Conservation (phyloP, 2,797 vertebrate species). For the Cygnus olor region DNA sequence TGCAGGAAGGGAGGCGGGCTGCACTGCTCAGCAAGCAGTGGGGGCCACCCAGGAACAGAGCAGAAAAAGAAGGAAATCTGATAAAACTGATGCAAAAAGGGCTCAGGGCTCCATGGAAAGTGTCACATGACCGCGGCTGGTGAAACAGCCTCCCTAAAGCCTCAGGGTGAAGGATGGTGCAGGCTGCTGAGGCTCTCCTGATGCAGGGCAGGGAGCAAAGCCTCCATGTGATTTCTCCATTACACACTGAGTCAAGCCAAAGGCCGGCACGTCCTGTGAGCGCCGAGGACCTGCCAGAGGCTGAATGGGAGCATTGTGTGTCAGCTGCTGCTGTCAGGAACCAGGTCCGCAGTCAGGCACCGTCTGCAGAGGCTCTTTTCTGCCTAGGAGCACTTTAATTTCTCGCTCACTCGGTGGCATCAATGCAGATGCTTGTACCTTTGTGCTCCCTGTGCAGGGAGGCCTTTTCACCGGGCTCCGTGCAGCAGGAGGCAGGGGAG, state of each 20-base stretch:
- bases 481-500: not conserved
- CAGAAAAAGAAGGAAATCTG: not conserved
- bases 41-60: not conserved
- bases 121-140: fast-evolving
- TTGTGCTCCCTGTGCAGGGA: not conserved
- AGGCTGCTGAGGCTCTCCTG: not conserved
- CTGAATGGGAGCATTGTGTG: conserved; percentile 53
- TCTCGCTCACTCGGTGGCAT: not conserved
- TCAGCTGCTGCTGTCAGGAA: conserved; percentile 72
- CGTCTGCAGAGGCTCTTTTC: not conserved
- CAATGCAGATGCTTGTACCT: not conserved
- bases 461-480: not conserved
- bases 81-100: not conserved
- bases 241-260: conserved; percentile 26
- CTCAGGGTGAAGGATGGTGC: not conserved
- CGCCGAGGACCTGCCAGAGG: not conserved
- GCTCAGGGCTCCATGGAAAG: not conserved
- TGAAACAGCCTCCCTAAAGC: not conserved
- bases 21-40: not conserved
- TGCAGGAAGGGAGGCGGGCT: not conserved
- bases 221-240: not conserved
- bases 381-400: not conserved
- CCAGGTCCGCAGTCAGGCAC: not conserved
- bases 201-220: not conserved
- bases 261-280: not conserved